Percentiles rank a stretch among this genome's conserved stretches.
These are phyloP conservation scores for Oncorhynchus tshawytscha DNA, from an alignment of 2,113 vertebrate genomes.

Conservation along the genomic window DNA sequence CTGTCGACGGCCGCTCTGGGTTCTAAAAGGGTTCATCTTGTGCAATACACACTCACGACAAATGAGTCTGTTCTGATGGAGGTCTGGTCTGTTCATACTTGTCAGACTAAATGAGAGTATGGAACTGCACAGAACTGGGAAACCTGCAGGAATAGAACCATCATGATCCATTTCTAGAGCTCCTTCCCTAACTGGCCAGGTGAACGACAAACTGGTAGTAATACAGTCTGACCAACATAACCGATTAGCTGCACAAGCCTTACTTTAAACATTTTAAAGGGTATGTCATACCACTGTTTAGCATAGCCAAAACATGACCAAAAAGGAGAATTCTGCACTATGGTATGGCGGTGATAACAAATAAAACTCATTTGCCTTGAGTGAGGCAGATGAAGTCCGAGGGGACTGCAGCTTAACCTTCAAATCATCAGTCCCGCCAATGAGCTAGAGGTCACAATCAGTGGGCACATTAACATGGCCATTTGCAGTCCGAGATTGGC, in stretches of 20 bases:
- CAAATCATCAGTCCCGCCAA: background rate
- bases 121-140: conserved; percentile 49
- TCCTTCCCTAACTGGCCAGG: conserved; percentile 18
- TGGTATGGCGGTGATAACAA: background rate
- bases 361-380: background rate
- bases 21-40: conserved; percentile 60
- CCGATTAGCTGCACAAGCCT: conserved; percentile 35
- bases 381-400: background rate
- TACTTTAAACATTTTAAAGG: conserved; percentile 33
- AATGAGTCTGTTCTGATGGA: conserved; percentile 67
- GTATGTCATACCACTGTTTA: conserved; percentile 30
- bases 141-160: conserved; percentile 50
- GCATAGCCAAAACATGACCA: background rate
- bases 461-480: conserved; percentile 13
- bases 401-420: conserved; percentile 1
- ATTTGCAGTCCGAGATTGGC: conserved; percentile 22
- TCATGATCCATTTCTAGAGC: conserved; percentile 57
- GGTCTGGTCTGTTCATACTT: conserved; percentile 59
- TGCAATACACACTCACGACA: conserved; percentile 58
- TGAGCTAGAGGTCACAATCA: conserved; percentile 11
- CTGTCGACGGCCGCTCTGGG: no score
- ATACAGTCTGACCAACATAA: conserved; percentile 33
- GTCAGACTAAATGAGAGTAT: conserved; percentile 63
- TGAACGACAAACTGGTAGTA: conserved; percentile 43
- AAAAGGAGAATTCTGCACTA: conserved; percentile 5